These are phyloP conservation scores for Ceratoteleas bidentatus DNA, from an alignment of 1,140 invertebrate genomes.

Conservation along the genomic window DNA sequence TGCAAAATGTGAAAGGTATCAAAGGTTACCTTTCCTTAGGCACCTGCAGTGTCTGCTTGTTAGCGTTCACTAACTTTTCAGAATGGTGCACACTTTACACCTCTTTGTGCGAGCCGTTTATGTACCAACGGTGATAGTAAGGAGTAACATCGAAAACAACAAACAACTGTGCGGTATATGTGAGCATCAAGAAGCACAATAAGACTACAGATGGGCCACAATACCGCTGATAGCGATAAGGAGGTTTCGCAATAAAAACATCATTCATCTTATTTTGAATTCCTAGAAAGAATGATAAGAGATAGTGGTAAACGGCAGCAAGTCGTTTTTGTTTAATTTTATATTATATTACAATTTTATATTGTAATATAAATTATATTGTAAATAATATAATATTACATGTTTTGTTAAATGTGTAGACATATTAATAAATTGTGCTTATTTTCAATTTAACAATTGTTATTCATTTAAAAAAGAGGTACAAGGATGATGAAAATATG, in stretches of 20 bases:
- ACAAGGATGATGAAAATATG: too few relatives aligned
- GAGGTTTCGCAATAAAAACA: conserved; percentile 15
- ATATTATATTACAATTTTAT: too few relatives aligned
- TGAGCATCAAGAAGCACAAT: conserved; percentile 17
- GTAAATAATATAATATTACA: too few relatives aligned
- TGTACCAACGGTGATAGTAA: conserved; percentile 29
- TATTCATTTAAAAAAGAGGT: too few relatives aligned
- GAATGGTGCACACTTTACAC: conserved; percentile 56
- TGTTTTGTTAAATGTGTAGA: too few relatives aligned
- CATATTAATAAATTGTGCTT: too few relatives aligned
- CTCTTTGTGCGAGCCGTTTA: conserved; percentile 47
- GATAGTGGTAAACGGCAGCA: too few relatives aligned
- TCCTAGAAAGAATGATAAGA: too few relatives aligned
- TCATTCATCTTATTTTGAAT: too few relatives aligned
- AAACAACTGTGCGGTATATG: conserved; percentile 28
- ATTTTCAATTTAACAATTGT: too few relatives aligned
- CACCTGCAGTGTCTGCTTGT: conserved; percentile 62
- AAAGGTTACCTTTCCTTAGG: conserved; percentile 52
- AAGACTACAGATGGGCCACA: conserved; percentile 21
- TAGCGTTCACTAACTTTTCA: conserved; percentile 58
- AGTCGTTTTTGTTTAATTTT: too few relatives aligned
- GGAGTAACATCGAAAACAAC: conserved; percentile 26
- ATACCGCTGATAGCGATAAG: conserved; percentile 44
- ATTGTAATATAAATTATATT: too few relatives aligned
- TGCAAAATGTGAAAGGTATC: conserved; percentile 59